Percentiles rank a stretch among this genome's conserved stretches.
phyloP scores from a whole-genome alignment of 2,888 invertebrate genomes.

The Itoplectis maculator region DNA sequence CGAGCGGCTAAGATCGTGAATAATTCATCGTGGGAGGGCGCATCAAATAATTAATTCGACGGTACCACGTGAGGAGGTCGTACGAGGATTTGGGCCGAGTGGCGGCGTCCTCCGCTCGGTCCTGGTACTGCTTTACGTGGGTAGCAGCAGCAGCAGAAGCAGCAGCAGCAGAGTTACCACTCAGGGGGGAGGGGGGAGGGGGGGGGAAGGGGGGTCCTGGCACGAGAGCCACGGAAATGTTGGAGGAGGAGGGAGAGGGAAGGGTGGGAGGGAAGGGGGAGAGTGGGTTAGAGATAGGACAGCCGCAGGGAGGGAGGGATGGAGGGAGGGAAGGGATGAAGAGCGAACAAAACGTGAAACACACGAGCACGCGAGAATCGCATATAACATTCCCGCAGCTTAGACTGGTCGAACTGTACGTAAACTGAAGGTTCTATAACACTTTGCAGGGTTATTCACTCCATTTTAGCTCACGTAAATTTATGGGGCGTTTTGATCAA shows the following conservation, averaged over 20 bases:
- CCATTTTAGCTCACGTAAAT: background rate
- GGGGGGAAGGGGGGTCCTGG: slow-evolving; percentile 36
- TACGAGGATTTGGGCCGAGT: slow-evolving; percentile 55
- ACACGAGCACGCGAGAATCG: slow-evolving; percentile 46
- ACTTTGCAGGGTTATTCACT: background rate
- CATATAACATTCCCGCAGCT: slow-evolving; percentile 45
- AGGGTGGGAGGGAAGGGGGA: background rate
- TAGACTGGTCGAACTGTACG: background rate
- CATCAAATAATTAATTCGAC: slow-evolving; percentile 78
- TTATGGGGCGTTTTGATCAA: background rate
- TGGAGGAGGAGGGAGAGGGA: background rate
- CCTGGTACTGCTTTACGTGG: slow-evolving; percentile 22
- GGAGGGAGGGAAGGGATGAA: slow-evolving; percentile 7
- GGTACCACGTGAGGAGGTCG: slow-evolving; percentile 68
- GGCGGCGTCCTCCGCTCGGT: background rate
- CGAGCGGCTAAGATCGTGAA: slow-evolving; percentile 70
- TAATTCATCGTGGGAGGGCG: slow-evolving; percentile 74
- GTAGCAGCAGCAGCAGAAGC: background rate
- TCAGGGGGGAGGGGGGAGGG: slow-evolving; percentile 19
- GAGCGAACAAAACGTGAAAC: slow-evolving; percentile 44
- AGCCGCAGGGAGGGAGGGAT: slow-evolving; percentile 1
- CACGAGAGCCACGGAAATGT: slow-evolving; percentile 8
- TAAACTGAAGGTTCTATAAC: background rate
- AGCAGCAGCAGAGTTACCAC: no score
- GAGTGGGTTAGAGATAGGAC: background rate